Evolutionary conservation across 2,797 vertebrate genomes (phyloP).

Genomic region (Yasuhikotakia modesta): DNA sequence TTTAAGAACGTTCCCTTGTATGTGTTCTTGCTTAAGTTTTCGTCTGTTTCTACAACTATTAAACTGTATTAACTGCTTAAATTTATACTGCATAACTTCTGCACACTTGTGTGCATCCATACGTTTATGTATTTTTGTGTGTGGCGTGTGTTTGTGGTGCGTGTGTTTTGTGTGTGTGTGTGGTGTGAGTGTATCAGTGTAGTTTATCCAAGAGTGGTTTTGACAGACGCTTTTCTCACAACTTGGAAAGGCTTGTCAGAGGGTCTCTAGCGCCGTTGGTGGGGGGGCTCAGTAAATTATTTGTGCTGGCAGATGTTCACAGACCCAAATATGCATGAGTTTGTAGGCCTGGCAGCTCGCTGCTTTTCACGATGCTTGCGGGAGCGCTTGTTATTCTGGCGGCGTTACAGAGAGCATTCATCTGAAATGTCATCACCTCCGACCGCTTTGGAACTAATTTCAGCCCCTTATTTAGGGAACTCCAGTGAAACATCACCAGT

Average conservation of each 20-base stretch:
- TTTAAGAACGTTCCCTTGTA: not conserved
- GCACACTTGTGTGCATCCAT: not conserved
- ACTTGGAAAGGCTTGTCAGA: slow-evolving; percentile 75
- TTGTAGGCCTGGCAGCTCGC: slow-evolving; percentile 73
- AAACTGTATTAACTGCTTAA: not conserved
- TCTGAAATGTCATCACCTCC: slow-evolving; percentile 72
- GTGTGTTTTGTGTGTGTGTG: no score
- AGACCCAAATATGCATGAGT: slow-evolving; percentile 87
- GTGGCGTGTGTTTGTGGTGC: not conserved
- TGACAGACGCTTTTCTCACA: slow-evolving; percentile 61
- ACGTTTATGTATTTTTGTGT: not conserved
- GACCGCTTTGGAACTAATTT: slow-evolving; percentile 75
- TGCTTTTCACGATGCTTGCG: slow-evolving; percentile 75
- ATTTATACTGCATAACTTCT: not conserved
- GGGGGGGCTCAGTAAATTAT: slow-evolving; percentile 54
- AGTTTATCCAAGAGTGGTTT: slow-evolving; percentile 2
- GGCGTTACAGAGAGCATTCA: slow-evolving; percentile 74
- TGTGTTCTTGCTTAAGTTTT: not conserved
- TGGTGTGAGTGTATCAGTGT: not conserved
- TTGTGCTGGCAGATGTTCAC: slow-evolving; percentile 83
- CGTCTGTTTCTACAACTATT: not conserved
- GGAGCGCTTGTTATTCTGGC: slow-evolving; percentile 75
- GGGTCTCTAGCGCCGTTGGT: slow-evolving; percentile 75
- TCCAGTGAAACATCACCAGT: slow-evolving; percentile 71
- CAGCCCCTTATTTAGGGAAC: slow-evolving; percentile 76